Base-by-base conservation (phyloP, 2,888 invertebrate species). In the Amblyjoppa fuscipennis region DNA sequence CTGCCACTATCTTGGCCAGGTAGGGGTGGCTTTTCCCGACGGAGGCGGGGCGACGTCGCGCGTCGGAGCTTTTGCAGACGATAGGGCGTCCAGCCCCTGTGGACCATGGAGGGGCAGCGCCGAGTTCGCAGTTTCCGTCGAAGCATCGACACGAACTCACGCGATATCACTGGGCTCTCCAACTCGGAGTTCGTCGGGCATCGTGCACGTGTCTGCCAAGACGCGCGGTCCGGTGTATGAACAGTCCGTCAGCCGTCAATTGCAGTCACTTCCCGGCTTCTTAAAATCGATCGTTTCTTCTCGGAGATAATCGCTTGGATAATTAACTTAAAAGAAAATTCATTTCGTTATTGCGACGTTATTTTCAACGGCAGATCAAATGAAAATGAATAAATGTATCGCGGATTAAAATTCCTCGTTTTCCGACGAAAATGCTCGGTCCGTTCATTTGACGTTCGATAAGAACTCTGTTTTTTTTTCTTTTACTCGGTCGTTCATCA, bases 31-130 rank as follows among this genome's bases (percentile, higher is more conserved):
- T 90, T 90, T 88, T 87, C 89, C 87, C 88, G 87, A 16, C 85
- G 89, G 87, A 92, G 93, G 93, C 93, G 93, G 93, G 92, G 93
- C 93, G 90, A 91, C 90, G 92, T 90, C 90, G 93, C 93, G 93
- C 93, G 91, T 91, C 93, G 92, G 77, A 86, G 74, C 64, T 77
- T 70, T 78, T 70, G 74, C 81, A 78, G 81, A 83, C 77, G 80
- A 81, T 53, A 68, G 83, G 83, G 83, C 74, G 83, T 77, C 85
- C 87, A 68, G 73, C 84, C 86, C 83, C 88, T 80, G 86, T 79
- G 79, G 83, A 86, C 79, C 81, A 80, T 89, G 89, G 92, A 90
- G 93, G 93, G 92, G 93, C 91, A 87, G 81, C 85, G 85, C 89
- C 84, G 88, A 68, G 85, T 90, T 91, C 90, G 89, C 92, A 93